Conservation (phyloP, 2,797 vertebrate species). For the Lateolabrax maculatus region DNA sequence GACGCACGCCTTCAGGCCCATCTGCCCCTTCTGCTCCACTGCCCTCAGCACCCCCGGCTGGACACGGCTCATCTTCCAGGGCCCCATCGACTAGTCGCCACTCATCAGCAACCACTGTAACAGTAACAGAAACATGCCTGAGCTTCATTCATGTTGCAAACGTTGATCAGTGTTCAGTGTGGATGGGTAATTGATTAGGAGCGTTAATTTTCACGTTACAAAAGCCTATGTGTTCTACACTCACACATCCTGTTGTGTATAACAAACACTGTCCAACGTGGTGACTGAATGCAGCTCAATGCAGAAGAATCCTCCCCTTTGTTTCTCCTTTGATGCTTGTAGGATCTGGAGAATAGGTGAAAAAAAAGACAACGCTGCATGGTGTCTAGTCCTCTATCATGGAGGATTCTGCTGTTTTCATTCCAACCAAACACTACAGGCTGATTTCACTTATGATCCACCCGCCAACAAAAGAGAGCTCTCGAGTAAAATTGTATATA, state of each 20-base stretch:
- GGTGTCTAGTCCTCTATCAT: background rate
- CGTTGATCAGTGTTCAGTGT: constrained; percentile 34
- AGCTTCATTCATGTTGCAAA: constrained; percentile 53
- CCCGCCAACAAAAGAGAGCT: background rate
- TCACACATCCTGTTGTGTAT: background rate
- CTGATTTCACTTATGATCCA: background rate
- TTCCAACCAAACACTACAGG: constrained; percentile 25
- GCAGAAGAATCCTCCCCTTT: constrained; percentile 55
- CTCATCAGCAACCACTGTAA: constrained; percentile 42
- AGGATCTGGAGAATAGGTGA: constrained; percentile 27
- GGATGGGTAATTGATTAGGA: constrained; percentile 9
- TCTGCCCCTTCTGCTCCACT: constrained; percentile 96
- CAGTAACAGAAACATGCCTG: constrained; percentile 53
- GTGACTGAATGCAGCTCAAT: constrained; percentile 61
- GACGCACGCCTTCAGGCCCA: constrained; percentile 95
- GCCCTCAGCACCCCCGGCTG: constrained; percentile 92
- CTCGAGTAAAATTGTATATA: background rate
- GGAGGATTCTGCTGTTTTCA: constrained; percentile 38
- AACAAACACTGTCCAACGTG: constrained; percentile 18
- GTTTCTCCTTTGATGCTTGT: constrained; percentile 65
- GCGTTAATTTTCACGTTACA: constrained; percentile 4
- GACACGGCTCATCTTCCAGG: constrained; percentile 96
- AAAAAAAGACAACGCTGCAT: background rate
- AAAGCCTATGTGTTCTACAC: constrained; percentile 12
- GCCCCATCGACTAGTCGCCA: constrained; percentile 92